These are phyloP conservation scores for Tetanocera ferruginea DNA, from an alignment of 2,888 invertebrate genomes.

Conservation along the genomic window DNA sequence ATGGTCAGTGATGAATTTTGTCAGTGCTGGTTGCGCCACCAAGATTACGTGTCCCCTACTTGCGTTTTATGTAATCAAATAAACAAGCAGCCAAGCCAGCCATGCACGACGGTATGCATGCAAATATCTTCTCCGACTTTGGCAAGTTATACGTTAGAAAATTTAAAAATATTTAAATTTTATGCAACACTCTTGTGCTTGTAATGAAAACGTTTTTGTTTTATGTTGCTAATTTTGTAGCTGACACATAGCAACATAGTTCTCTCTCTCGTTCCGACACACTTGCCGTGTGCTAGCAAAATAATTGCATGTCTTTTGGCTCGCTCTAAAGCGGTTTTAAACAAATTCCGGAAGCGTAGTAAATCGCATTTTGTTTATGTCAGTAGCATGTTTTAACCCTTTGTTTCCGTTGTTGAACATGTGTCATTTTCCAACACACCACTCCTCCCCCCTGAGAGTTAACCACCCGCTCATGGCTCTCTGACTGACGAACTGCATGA, in stretches of 20 bases:
- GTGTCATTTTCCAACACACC: conserved; percentile 26
- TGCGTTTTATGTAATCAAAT: background rate
- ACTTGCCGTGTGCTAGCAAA: background rate
- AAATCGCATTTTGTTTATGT: conserved; percentile 47
- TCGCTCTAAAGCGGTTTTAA: background rate
- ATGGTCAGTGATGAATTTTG: background rate
- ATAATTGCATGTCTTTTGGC: background rate
- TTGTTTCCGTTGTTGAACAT: background rate
- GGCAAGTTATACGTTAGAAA: background rate
- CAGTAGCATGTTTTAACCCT: conserved; percentile 45
- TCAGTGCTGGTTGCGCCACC: background rate
- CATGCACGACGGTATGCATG: background rate
- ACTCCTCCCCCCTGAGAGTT: conserved; percentile 16
- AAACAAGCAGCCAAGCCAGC: background rate
- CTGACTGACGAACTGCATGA: background rate
- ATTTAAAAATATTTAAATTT: background rate
- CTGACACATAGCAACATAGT: background rate
- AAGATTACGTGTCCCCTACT: background rate
- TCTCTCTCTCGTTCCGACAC: background rate
- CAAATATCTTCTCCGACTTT: too few relatives aligned
- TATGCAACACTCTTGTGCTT: background rate
- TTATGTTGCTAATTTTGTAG: background rate
- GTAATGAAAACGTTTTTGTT: background rate
- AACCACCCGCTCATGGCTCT: background rate
- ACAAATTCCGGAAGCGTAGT: conserved; percentile 22